Conservation (phyloP, 2,888 invertebrate genomes). For the Lasioglossum morio region DNA sequence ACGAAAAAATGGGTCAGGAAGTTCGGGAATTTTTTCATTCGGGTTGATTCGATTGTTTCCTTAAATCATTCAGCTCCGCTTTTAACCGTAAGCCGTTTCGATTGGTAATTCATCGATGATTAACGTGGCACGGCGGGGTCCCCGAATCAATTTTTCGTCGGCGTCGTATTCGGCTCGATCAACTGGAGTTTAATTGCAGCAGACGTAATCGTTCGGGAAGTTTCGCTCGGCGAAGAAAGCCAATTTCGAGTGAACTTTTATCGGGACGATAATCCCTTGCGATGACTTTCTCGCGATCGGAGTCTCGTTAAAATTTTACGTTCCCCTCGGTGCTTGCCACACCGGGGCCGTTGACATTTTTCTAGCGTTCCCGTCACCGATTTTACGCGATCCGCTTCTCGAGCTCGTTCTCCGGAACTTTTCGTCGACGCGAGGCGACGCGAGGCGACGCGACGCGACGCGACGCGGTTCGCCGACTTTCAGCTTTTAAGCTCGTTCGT, state of each 20-base stretch:
- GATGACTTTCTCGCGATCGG: conserved; percentile 7
- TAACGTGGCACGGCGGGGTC: accelerated
- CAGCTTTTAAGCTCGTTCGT: background rate
- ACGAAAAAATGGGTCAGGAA: background rate
- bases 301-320: conserved; percentile 6
- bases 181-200: background rate
- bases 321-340: background rate
- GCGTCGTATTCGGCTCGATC: background rate
- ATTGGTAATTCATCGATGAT: background rate
- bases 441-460: too few species aligned
- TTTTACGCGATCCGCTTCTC: conserved; percentile 22
- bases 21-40: background rate
- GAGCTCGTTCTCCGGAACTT: conserved; percentile 15
- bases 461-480: conserved; percentile 9
- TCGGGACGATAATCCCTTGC: conserved; percentile 5
- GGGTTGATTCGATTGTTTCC: background rate
- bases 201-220: background rate
- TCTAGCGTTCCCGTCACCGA: background rate
- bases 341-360: background rate
- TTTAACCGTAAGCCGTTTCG: background rate
- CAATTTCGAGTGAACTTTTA: background rate
- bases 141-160: background rate
- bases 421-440: background rate
- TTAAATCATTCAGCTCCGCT: background rate
- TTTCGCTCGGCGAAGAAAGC: background rate